These are phyloP conservation scores for Papilio gigon DNA, from an alignment of 2,888 invertebrate species.

Conservation along the genomic window DNA sequence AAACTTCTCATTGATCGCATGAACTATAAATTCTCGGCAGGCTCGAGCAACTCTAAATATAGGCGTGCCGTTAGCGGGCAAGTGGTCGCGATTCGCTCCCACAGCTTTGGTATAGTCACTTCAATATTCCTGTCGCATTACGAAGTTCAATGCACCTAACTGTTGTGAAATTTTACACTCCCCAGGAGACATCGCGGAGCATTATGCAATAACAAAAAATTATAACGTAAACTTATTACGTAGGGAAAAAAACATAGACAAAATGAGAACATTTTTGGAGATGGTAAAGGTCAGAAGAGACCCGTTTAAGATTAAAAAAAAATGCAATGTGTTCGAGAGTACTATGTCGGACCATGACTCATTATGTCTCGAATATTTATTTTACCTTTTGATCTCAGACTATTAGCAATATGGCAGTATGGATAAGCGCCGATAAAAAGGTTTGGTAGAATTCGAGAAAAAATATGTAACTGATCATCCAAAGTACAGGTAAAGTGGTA, in stretches of 20 bases:
- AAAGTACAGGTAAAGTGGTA: neutral
- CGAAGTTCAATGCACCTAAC: slow-evolving; percentile 30
- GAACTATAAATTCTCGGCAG: slow-evolving; percentile 50
- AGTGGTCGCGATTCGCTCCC: slow-evolving; percentile 40
- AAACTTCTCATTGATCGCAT: neutral
- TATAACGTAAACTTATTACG: neutral
- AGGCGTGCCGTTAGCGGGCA: slow-evolving; percentile 58
- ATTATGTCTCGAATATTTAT: neutral
- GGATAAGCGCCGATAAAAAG: neutral
- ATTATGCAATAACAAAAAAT: neutral
- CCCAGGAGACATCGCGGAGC: neutral
- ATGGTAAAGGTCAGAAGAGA: too few relatives aligned
- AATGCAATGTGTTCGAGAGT: too few relatives aligned
- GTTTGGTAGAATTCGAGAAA: too few relatives aligned
- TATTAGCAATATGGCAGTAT: neutral
- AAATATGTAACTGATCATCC: too few relatives aligned
- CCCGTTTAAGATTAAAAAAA: too few relatives aligned
- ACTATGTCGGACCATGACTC: too few relatives aligned
- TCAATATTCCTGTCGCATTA: slow-evolving; percentile 38
- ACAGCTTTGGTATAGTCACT: slow-evolving; percentile 39
- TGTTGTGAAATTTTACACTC: slow-evolving; percentile 8
- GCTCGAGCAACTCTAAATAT: slow-evolving; percentile 66
- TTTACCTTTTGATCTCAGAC: neutral
- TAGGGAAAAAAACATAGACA: neutral
- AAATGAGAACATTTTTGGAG: neutral